These are phyloP conservation scores for Drosophila erecta DNA, from an alignment of 1,140 invertebrate species.

Conservation along the genomic window DNA sequence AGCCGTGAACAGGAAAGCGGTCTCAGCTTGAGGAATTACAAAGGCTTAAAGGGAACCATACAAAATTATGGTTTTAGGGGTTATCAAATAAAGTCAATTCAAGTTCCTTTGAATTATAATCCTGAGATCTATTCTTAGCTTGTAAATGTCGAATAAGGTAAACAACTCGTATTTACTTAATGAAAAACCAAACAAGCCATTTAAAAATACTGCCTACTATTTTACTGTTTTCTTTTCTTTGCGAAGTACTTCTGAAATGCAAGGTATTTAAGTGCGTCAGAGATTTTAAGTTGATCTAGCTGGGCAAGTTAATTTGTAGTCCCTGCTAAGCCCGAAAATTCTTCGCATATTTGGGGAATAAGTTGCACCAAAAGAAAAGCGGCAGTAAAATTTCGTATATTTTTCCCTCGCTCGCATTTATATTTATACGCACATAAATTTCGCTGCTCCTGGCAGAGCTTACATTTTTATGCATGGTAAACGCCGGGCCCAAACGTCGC, in stretches of 20 bases:
- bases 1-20: slow-evolving; percentile 12
- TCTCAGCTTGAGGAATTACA: slow-evolving; percentile 17
- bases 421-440: slow-evolving; percentile 80
- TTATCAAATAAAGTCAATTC: slow-evolving; percentile 4
- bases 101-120: no score
- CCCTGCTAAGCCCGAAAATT: slow-evolving; percentile 66
- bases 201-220: neutral
- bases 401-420: slow-evolving; percentile 61
- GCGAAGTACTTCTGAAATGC: neutral
- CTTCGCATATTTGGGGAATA: slow-evolving; percentile 25
- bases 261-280: neutral
- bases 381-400: slow-evolving; percentile 64
- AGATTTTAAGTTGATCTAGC: slow-evolving; percentile 1
- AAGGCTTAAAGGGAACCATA: neutral
- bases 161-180: no score
- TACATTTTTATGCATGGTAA: slow-evolving; percentile 79
- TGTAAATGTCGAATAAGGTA: no score
- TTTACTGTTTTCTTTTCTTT: neutral
- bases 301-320: slow-evolving; percentile 67
- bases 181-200: no score
- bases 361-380: slow-evolving; percentile 31
- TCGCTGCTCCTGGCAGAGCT: slow-evolving; percentile 52
- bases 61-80: slow-evolving; percentile 5
- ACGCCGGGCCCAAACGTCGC: slow-evolving; percentile 69
- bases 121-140: no score